Evolutionary conservation across 2,113 vertebrate genomes (phyloP).

Genomic region (Sporophila hypoxantha): DNA sequence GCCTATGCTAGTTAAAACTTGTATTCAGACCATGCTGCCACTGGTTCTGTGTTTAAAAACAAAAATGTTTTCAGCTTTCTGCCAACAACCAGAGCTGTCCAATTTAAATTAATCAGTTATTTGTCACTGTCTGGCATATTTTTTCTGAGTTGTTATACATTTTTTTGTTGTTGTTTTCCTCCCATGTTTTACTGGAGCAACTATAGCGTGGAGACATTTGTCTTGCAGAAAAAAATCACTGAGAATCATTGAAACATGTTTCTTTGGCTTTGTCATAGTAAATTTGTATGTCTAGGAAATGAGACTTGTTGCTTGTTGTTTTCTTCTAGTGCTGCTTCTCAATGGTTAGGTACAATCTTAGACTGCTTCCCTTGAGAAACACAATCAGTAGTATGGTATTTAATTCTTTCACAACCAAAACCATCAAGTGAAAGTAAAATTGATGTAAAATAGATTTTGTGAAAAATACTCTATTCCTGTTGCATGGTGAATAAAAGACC

Average conservation of each 20-base stretch:
- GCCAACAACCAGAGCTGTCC: background rate
- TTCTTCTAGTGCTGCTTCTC: background rate
- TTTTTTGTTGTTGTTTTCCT: background rate
- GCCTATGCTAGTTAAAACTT: background rate
- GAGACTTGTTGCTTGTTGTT: background rate
- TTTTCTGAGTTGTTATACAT: background rate
- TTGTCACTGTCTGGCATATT: conserved; percentile 31
- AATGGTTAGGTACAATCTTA: background rate
- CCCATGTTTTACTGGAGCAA: background rate
- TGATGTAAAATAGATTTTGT: background rate
- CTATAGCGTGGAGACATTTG: background rate
- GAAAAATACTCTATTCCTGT: background rate
- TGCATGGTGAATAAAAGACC: background rate
- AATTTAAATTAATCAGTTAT: conserved; percentile 45
- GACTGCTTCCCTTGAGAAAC: background rate
- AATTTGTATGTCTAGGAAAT: background rate
- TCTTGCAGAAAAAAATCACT: background rate
- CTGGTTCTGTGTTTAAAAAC: background rate
- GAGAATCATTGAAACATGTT: background rate
- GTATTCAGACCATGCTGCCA: background rate
- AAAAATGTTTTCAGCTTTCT: conserved; percentile 6
- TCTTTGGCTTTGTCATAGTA: background rate
- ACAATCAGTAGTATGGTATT: background rate
- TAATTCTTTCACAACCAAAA: background rate
- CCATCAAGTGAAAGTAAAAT: background rate